Base-by-base conservation (phyloP, 92 coral and sea anemone species). In the Phenganax marumi region DNA sequence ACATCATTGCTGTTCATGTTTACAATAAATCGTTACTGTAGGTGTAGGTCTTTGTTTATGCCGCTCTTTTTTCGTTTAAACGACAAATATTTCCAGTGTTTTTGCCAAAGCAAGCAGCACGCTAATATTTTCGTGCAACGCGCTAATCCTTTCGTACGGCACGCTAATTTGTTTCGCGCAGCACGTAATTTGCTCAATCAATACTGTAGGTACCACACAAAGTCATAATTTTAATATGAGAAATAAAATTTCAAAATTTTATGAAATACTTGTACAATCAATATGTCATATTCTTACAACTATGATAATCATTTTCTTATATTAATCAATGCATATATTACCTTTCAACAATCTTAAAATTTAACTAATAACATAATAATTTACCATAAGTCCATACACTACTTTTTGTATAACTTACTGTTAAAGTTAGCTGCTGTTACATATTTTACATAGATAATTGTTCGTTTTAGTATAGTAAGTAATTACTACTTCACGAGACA, bases 291-390 rank as follows among this genome's bases (percentile, higher is more conserved):
- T 66, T 66, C 68, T 19, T 66, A 66, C 72, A 66, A 18, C 72
- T 66, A 66, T 24, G 43, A 66, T 66, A 66, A 66, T 66, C 25
- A 25, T 66, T 12, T 74, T 76, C 39, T 2, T 54, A 76, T 76
- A 76, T 76, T 74, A 74, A 25, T 19, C 79, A 74, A 17, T 21
- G 49, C 1, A 74, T 74, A 74, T 74, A 74, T 74, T 54, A 76
- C 47, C 11, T 56, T 39, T 12, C 62, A 43, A 52, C 21, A 43
- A 51, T 74, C 4, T 76, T 76, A 54, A 57, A 76, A 76, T 56
- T 76, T 74, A 51, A 54, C 18, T 76, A 52, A 74, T 50, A 62
- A 66, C 50, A 24, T 24, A 66, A 24, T 66, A 25, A 66, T n/a
- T 33, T 33, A 33, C 43, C 43, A 5, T 33, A 33, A 0, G 10